Base-by-base conservation (phyloP, 2,113 vertebrate genomes). In the Leptobrachium ailaonicum region DNA sequence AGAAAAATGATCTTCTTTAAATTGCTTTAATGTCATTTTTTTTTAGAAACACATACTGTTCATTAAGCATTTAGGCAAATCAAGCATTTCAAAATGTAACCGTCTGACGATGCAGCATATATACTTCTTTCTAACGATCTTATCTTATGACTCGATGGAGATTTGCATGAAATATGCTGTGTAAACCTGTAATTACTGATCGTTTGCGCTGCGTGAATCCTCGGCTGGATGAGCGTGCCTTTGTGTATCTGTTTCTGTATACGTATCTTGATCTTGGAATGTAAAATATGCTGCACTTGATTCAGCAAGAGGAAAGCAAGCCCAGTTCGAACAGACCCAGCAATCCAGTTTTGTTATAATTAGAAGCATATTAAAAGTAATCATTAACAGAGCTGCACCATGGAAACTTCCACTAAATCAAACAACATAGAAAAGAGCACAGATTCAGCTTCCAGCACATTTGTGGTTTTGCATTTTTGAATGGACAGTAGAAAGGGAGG, bases 351-450 rank as follows among this genome's bases (percentile, higher is more conserved):
- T 74, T 69, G 83, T 83, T 82, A 78, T 86, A 86, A 89, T 87
- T 83, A 85, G 75, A 85, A 86, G 85, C 86, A 87, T 69, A 86
- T 85, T 79, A 86, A 82, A 85, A 67, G 83, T 87, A 86, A 87
- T 88, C 85, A 88, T 89, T 87, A 86, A 77, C 83, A 89, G 88
- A 84, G 78, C 50, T 82, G 83, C 85, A 83, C 87, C 84, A 83
- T 83, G 86, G 83, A 83, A 87, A 89, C 83, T 82, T 85, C 82
- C 66, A n/a, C 79, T 80, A 67, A 79, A 63, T 70, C 75, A 84
- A 84, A 73, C 41, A 85, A 83, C 83, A 75, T 42, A 76, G 10
- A 82, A 80, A 83, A 40, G 66, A 86, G 62, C 62, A 84, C 80
- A 78, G 77, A 76, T 41, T 66, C 79, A 64, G 56, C 66, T 80